These are phyloP conservation scores for Notoglanidium macrostoma DNA, from an alignment of 2,797 vertebrate species.

Conservation along the genomic window DNA sequence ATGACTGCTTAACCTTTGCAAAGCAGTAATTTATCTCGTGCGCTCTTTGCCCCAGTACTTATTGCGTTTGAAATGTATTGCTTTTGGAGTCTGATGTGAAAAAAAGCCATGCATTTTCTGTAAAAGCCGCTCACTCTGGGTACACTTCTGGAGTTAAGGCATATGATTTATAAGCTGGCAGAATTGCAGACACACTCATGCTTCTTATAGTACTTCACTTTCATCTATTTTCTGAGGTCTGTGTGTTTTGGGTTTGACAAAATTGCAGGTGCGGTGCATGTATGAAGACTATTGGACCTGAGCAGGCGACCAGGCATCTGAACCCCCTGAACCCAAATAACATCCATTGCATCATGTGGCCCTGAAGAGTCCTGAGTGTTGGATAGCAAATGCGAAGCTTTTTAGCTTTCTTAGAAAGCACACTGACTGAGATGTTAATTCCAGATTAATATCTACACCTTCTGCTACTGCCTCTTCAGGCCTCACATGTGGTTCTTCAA, in stretches of 20 bases:
- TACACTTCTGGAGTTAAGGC: background rate
- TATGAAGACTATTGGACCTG: background rate
- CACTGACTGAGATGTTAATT: background rate
- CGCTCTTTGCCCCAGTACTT: background rate
- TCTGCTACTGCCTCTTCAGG: background rate
- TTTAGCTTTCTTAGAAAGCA: background rate
- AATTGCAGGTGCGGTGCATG: background rate
- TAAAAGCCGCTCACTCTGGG: background rate
- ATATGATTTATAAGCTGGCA: background rate
- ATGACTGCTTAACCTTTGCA: background rate
- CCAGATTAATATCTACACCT: background rate
- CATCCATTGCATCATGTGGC: background rate
- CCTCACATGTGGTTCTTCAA: slow-evolving; percentile 3
- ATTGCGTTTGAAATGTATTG: slow-evolving; percentile 1
- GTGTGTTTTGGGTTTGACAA: background rate
- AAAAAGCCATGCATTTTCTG: background rate
- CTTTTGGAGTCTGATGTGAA: background rate
- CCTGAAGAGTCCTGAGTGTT: background rate
- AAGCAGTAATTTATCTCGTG: background rate
- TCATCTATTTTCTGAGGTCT: background rate
- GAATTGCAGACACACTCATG: background rate
- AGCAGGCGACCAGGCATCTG: background rate
- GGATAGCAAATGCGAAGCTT: background rate
- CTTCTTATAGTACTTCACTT: background rate
- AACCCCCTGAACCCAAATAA: background rate